Conservation (phyloP, 2,113 vertebrate species). For the Synodontis membranacea region DNA sequence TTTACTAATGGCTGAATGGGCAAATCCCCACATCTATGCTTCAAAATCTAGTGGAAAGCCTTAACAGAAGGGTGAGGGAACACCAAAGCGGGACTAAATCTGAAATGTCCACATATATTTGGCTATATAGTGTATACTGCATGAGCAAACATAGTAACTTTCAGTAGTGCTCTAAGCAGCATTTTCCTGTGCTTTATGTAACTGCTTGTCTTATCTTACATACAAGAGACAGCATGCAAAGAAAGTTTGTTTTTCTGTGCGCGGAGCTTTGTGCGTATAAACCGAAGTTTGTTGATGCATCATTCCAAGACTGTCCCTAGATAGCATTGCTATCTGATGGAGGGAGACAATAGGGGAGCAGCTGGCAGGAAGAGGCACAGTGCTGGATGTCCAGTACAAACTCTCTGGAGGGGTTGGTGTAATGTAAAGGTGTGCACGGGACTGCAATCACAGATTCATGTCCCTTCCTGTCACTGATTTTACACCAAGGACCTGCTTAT, state of each 20-base stretch:
- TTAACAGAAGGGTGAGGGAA: not conserved
- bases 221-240: not conserved
- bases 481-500: slow-evolving; percentile 37
- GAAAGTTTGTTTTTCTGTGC: slow-evolving; percentile 47
- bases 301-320: slow-evolving; percentile 38
- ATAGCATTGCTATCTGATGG: slow-evolving; percentile 42
- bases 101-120: not conserved
- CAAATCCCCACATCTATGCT: not conserved
- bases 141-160: slow-evolving; percentile 8
- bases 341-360: slow-evolving; percentile 49
- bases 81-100: not conserved
- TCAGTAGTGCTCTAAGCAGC: not conserved
- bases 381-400: slow-evolving; percentile 25
- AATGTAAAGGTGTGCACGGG: slow-evolving; percentile 18
- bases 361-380: slow-evolving; percentile 49
- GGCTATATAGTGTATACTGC: not conserved
- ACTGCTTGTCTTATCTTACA: slow-evolving; percentile 8
- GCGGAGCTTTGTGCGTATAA: slow-evolving; percentile 37
- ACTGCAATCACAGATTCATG: slow-evolving; percentile 40
- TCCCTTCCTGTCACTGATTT: slow-evolving; percentile 30
- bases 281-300: slow-evolving; percentile 46
- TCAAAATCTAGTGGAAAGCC: not conserved
- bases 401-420: slow-evolving; percentile 26
- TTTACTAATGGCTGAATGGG: not conserved
- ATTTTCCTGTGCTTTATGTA: slow-evolving; percentile 15